Evolutionary conservation across 2,113 vertebrate species (phyloP), one percentile per base, ranked within the genome.

Genomic region (Manacus vitellinus): DNA sequence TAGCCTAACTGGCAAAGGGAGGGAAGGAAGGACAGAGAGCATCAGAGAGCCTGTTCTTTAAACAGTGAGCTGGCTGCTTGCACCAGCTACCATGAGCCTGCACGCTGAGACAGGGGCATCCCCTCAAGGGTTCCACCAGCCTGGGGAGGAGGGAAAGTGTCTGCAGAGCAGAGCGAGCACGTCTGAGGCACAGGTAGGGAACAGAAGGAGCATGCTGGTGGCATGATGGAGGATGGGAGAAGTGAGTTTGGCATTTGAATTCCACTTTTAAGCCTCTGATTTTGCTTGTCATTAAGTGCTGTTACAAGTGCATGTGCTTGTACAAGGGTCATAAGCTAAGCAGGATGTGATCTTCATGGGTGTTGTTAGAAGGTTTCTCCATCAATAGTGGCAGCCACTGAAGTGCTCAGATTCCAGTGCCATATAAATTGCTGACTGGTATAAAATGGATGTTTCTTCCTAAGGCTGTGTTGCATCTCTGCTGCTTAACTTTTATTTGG

Each of bases 121-220:
- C 20, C 46, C 41, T 8, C 0, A 6, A 28, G 55, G 65, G 22
- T 37, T 55, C 14, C 37, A 19, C 4, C 28, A 75, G 15, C 51
- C 33, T 0, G 0, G 18, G 47, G 25, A 85, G 16, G 33, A 39
- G 14, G 4, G 33, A 68, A 8, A 0, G 1, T 35, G 27, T 33
- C 15, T 65, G 49, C 1, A 2, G 63, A 85, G 46, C 44, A 5
- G 54, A 49, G 44, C 0, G 0, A 74, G 22, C 1, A 0, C 28
- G 23, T 74, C 73, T 41, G 49, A 80, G 39, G 49, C 17, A 35
- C 0, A 1, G 51, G 19, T 22, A 47, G 47, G 43, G 27, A 59
- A 41, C 49, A 76, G 62, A 24, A 80, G 4, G 20, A 51, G 14
- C 35, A 30, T 4, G 5, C 63, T 66, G 43, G 5, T 56, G 35